Base-by-base conservation (phyloP, 1,140 invertebrate genomes). In the Palaemon carinicauda region DNA sequence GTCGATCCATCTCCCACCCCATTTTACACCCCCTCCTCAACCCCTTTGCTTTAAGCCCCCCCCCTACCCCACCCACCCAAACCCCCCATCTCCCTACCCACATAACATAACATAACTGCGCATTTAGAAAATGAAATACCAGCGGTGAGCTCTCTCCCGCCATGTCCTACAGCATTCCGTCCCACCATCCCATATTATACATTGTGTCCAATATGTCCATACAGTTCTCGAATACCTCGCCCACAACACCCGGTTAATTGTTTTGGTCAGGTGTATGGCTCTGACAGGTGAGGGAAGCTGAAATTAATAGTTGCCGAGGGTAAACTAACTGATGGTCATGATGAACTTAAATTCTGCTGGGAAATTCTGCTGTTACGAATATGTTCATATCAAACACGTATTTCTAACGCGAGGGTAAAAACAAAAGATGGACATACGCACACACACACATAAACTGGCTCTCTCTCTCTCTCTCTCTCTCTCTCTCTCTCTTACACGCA, bases 271-370 rank as follows among this genome's bases (percentile, higher is more conserved):
- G 24, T 80, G 77, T 69, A 50, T 74, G 84, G 51, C 19, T 33
- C 31, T 86, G 84, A 86, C 84, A 86, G 84, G 75, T 80, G 84
- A 86, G 60, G 52, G 84, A 86, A 60, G 77, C 77, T 79, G 78
- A 86, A 73, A 86, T 86, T 86, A 86, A 86, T 86, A 86, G 77
- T 86, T 86, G 79, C 80, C 54, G 78, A 78, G 84, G 77, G 69
- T 71, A 74, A 41, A 41, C 41, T 41, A 41, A 80, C 41, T 54
- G 65, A 54, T 80, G 77, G 51, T 86, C 77, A 86, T 86, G 84
- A 86, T 86, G 74, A 86, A 86, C 65, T 73, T 77, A 29, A 75
- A 29, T 50, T 84, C 77, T 84, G 65, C 73, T n/a, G 73, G n/a
- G 73, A 52, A 56, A 82, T 56, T 75, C 81, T 74, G 74, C 74